These are phyloP conservation scores for Agrotis exclamationis DNA, from an alignment of 2,888 invertebrate species.

Conservation along the genomic window DNA sequence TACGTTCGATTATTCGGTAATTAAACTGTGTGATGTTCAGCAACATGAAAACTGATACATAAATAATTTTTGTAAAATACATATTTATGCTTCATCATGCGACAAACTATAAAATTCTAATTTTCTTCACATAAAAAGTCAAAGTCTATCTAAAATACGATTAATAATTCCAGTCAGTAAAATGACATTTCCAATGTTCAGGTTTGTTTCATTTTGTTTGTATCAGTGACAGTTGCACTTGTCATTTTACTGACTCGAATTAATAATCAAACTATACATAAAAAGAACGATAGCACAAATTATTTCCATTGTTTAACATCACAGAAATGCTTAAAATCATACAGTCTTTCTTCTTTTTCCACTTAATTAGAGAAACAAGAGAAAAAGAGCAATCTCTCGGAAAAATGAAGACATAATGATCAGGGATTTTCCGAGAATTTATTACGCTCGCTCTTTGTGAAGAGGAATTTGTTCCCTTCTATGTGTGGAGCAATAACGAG, in stretches of 20 bases:
- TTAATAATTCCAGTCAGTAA: no score
- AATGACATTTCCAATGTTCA: no score
- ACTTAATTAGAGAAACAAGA: slow-evolving; percentile 4
- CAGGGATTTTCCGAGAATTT: slow-evolving; percentile 40
- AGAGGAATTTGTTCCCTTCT: slow-evolving; percentile 30
- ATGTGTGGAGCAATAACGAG: slow-evolving; percentile 18
- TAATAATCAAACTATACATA: no score
- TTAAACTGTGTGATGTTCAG: neutral
- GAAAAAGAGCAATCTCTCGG: slow-evolving; percentile 16
- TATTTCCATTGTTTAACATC: neutral
- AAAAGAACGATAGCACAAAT: slow-evolving; percentile 4
- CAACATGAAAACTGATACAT: neutral
- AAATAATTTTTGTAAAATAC: neutral
- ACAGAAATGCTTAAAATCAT: slow-evolving; percentile 2
- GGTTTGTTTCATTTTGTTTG: no score
- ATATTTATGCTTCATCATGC: neutral
- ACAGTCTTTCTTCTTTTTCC: neutral
- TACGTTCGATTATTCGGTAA: neutral
- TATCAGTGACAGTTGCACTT: no score
- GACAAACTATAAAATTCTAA: neutral
- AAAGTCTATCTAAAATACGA: neutral
- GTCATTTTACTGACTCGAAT: no score
- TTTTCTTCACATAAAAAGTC: no score
- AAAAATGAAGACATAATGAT: slow-evolving; percentile 33
- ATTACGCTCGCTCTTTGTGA: slow-evolving; percentile 14